Percentiles rank a stretch among this genome's conserved stretches.
phyloP scores from a whole-genome alignment of 2,888 invertebrate genomes.

The Dryocosmus kuriphilus region DNA sequence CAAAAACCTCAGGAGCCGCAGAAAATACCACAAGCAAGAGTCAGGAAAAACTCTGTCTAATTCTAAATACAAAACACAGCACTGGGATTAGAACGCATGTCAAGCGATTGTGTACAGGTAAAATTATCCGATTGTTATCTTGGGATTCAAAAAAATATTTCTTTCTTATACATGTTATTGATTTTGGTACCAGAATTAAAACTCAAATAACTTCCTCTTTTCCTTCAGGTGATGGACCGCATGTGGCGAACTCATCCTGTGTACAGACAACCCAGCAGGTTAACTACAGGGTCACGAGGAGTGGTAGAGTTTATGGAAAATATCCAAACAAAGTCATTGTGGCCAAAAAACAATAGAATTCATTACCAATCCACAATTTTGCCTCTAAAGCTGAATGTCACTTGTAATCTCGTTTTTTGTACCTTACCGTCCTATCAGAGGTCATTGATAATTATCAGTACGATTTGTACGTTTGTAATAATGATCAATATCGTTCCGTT shows the following conservation, averaged over 20 bases:
- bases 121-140: background rate
- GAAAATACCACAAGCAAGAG: slow-evolving; percentile 44
- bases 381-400: background rate
- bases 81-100: slow-evolving; percentile 64
- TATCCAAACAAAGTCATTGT: slow-evolving; percentile 64
- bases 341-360: slow-evolving; percentile 30
- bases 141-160: too few relatives aligned
- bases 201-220: background rate
- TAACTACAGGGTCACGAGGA: slow-evolving; percentile 72
- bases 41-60: slow-evolving; percentile 48
- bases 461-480: background rate
- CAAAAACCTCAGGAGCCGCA: slow-evolving; percentile 27
- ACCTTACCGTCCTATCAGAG: background rate
- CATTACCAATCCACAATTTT: background rate
- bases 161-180: too few relatives aligned
- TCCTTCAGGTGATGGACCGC: slow-evolving; percentile 69
- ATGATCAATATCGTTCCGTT: background rate
- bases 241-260: slow-evolving; percentile 57
- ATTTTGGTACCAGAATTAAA: too few relatives aligned
- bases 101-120: slow-evolving; percentile 65
- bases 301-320: slow-evolving; percentile 73
- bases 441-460: background rate
- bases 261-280: slow-evolving; percentile 62
- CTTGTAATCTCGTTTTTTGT: background rate
- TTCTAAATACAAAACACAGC: slow-evolving; percentile 61